Percentiles rank a stretch among this genome's conserved stretches.
phyloP scores from a whole-genome alignment of 2,113 vertebrate genomes.

The Nannobrachium achirus region DNA sequence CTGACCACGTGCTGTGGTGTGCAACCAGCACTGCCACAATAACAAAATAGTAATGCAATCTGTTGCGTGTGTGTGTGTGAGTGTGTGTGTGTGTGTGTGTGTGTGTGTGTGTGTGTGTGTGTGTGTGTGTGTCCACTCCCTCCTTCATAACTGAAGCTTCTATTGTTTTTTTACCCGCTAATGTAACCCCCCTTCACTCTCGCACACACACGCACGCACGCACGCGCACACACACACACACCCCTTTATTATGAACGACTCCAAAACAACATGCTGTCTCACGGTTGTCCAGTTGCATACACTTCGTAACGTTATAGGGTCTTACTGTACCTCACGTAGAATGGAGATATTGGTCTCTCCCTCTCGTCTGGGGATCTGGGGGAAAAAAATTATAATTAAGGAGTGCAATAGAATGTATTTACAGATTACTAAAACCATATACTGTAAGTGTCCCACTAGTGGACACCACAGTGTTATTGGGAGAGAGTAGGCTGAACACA shows the following conservation, averaged over 20 bases:
- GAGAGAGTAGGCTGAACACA: slow-evolving; percentile 40
- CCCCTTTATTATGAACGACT: neutral
- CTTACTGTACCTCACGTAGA: slow-evolving; percentile 93
- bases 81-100: too few species aligned
- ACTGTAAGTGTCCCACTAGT: neutral
- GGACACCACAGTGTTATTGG: slow-evolving; percentile 18
- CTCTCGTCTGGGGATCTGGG: slow-evolving; percentile 85
- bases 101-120: too few species aligned
- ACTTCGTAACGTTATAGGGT: slow-evolving; percentile 1
- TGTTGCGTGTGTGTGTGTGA: slow-evolving; percentile 49
- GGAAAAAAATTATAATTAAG: slow-evolving; percentile 47
- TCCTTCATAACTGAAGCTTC: slow-evolving; percentile 30
- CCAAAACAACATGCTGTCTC: slow-evolving; percentile 46
- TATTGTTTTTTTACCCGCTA: slow-evolving; percentile 63
- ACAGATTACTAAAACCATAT: slow-evolving; percentile 32
- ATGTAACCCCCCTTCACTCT: slow-evolving; percentile 17
- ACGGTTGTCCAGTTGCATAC: neutral
- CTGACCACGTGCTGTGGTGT: slow-evolving; percentile 2
- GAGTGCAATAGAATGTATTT: neutral
- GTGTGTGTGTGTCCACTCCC: slow-evolving; percentile 25
- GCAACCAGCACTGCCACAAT: slow-evolving; percentile 4
- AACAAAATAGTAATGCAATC: slow-evolving; percentile 35
- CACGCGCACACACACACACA: too few species aligned
- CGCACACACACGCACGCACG: too few species aligned
- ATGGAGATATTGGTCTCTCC: slow-evolving; percentile 90